Conservation (phyloP, 2,888 invertebrate species). For the Ennomos fuscantarius region DNA sequence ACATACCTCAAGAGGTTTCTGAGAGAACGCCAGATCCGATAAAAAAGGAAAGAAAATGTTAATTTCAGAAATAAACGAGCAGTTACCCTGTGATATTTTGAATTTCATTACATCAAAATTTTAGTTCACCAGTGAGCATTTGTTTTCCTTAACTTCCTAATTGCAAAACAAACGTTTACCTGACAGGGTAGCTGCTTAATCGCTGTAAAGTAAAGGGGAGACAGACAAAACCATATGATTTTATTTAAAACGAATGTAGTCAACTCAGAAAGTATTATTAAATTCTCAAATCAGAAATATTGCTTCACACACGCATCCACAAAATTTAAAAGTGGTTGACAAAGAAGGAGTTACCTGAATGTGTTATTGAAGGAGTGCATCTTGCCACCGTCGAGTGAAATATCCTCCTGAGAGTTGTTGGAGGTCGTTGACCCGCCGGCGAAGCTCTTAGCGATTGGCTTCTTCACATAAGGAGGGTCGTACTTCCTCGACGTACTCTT, state of each 20-base stretch:
- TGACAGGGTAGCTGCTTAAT: constrained; percentile 24
- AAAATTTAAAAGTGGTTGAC: background rate
- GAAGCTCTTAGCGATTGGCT: constrained; percentile 91
- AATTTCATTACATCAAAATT: background rate
- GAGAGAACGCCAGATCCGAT: constrained; percentile 79
- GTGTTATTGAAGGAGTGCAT: constrained; percentile 92
- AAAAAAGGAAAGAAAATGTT: constrained; percentile 74
- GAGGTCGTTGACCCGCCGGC: constrained; percentile 86
- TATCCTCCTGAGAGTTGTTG: constrained; percentile 92
- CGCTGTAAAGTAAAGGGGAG: constrained; percentile 27
- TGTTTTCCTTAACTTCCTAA: background rate
- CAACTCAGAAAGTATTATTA: constrained; percentile 31
- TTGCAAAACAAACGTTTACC: background rate
- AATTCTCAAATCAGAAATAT: constrained; percentile 17
- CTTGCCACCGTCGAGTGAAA: constrained; percentile 92
- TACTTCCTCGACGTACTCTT: constrained; percentile 95
- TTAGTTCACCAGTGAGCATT: background rate
- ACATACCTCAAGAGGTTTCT: constrained; percentile 84
- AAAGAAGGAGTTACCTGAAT: constrained; percentile 86
- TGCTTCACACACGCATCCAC: constrained; percentile 13
- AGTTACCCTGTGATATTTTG: constrained; percentile 37
- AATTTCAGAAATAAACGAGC: constrained; percentile 48
- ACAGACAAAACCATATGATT: constrained; percentile 25
- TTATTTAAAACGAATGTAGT: constrained; percentile 25
- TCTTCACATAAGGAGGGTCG: constrained; percentile 94